A percentile compares a stretch with the other conserved stretches of the same genome.
Conservation (phyloP, 1,140 invertebrate species). For the Aplysia californica region DNA sequence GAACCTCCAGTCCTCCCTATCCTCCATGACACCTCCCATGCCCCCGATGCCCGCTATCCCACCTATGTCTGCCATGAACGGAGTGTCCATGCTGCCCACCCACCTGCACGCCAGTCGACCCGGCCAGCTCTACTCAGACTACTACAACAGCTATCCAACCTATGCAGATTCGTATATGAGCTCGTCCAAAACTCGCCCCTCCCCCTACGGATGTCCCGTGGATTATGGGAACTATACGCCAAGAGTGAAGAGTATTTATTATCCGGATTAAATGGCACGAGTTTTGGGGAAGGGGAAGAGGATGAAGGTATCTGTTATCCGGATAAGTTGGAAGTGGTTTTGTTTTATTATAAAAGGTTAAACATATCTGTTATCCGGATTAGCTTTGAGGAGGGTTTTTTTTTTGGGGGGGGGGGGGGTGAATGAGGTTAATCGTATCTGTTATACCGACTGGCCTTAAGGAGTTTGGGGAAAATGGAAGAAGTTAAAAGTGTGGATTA, state of each 20-base stretch:
- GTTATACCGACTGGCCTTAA: too few species aligned
- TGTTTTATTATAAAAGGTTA: too few species aligned
- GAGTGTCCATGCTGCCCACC: slow-evolving; percentile 13
- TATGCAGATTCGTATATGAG: slow-evolving; percentile 23
- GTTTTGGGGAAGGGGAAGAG: too few species aligned
- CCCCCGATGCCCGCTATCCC: slow-evolving; percentile 24
- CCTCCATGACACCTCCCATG: slow-evolving; percentile 24
- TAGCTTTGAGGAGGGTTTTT: too few species aligned
- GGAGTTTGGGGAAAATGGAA: too few species aligned
- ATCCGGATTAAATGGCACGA: too few species aligned
- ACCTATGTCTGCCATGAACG: neutral
- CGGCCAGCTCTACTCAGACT: slow-evolving; percentile 20
- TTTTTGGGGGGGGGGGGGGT: too few species aligned
- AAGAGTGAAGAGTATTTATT: slow-evolving; percentile 16
- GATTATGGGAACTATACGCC: slow-evolving; percentile 14
- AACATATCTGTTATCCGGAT: too few species aligned
- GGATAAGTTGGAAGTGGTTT: too few species aligned
- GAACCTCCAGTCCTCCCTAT: slow-evolving; percentile 2
- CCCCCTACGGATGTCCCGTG: slow-evolving; percentile 22
- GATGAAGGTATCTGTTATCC: too few species aligned
- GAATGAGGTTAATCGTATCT: too few species aligned
- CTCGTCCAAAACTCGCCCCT: slow-evolving; percentile 21
- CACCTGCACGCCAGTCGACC: slow-evolving; percentile 4
- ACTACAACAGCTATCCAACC: slow-evolving; percentile 20
- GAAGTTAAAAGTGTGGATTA: too few species aligned